Percentiles rank a stretch among this genome's conserved stretches.
These are phyloP conservation scores for Nematolebias whitei DNA, from an alignment of 2,113 vertebrate genomes.

Conservation along the genomic window DNA sequence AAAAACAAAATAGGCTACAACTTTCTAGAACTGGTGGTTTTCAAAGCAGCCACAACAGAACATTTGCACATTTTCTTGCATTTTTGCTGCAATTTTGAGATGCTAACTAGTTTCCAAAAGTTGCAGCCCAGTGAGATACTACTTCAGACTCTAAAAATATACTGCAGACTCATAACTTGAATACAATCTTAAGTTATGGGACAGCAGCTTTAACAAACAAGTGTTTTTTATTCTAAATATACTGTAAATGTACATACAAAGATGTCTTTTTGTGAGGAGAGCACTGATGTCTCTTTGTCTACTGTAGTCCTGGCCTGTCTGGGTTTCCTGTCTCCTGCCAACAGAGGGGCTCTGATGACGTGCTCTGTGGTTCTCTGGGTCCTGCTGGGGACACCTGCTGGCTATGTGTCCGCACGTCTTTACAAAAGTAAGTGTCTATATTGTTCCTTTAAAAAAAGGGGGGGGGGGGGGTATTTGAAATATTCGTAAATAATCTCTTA, in stretches of 20 bases:
- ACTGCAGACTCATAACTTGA: too few relatives aligned
- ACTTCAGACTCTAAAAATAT: too few relatives aligned
- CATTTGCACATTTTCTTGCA: too few relatives aligned
- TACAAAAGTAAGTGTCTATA: constrained; percentile 79
- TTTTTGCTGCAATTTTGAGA: too few relatives aligned
- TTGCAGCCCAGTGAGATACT: too few relatives aligned
- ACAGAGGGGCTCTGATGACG: constrained; percentile 97
- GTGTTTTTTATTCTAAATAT: background rate
- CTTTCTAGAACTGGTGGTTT: too few relatives aligned
- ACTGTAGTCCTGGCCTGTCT: constrained; percentile 92
- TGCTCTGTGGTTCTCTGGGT: constrained; percentile 98
- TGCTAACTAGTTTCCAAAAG: too few relatives aligned
- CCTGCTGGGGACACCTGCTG: constrained; percentile 93
- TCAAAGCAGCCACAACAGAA: too few relatives aligned
- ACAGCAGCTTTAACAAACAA: too few relatives aligned
- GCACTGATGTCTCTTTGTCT: constrained; percentile 6
- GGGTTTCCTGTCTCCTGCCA: constrained; percentile 97
- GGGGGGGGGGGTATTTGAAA: background rate
- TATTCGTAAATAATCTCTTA: background rate
- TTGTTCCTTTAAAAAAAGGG: background rate
- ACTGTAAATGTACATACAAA: background rate
- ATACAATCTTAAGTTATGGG: too few relatives aligned
- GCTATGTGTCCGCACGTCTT: constrained; percentile 91
- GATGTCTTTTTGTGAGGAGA: background rate
- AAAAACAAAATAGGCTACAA: too few relatives aligned